Conservation (phyloP, 2,113 vertebrate species). For the Macaca nemestrina region DNA sequence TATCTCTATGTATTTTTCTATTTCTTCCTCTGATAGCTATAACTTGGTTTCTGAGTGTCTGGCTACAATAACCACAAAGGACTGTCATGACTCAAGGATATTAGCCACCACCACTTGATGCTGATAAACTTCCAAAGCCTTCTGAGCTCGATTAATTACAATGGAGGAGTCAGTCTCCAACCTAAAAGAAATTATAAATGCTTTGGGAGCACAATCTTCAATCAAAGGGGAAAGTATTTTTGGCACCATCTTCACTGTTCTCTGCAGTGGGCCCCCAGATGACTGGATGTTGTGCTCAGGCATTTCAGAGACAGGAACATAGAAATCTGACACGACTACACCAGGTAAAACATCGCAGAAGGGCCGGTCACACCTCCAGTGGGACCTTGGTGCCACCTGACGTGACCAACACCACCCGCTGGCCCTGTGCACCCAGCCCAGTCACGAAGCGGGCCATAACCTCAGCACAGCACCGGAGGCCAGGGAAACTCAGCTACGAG, state of each 20-base stretch:
- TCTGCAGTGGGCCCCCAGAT: conserved; percentile 94
- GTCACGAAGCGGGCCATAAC: conserved; percentile 87
- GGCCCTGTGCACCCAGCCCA: conserved; percentile 84
- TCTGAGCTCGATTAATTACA: conserved; percentile 89
- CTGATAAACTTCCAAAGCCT: conserved; percentile 92
- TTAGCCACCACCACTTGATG: conserved; percentile 98
- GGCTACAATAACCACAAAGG: conserved; percentile 93
- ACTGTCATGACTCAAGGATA: conserved; percentile 90
- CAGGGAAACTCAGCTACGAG: conserved; percentile 61
- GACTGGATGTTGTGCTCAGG: conserved; percentile 99
- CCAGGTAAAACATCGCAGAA: conserved; percentile 97
- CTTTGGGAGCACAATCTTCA: conserved; percentile 96
- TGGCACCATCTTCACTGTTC: conserved; percentile 98
- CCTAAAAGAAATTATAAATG: conserved; percentile 97
- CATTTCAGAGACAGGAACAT: conserved; percentile 96
- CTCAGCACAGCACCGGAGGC: conserved; percentile 81
- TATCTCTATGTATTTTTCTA: conserved; percentile 89
- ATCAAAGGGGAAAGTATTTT: conserved; percentile 97
- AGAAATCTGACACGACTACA: conserved; percentile 98
- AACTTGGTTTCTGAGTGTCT: conserved; percentile 89
- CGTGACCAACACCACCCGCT: conserved; percentile 92
- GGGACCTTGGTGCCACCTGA: conserved; percentile 96
- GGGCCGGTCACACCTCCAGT: conserved; percentile 90
- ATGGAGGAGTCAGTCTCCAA: conserved; percentile 93
- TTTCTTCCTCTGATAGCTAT: conserved; percentile 89